Conservation (phyloP, 2,888 invertebrate species). For the Salpingus planirostris region DNA sequence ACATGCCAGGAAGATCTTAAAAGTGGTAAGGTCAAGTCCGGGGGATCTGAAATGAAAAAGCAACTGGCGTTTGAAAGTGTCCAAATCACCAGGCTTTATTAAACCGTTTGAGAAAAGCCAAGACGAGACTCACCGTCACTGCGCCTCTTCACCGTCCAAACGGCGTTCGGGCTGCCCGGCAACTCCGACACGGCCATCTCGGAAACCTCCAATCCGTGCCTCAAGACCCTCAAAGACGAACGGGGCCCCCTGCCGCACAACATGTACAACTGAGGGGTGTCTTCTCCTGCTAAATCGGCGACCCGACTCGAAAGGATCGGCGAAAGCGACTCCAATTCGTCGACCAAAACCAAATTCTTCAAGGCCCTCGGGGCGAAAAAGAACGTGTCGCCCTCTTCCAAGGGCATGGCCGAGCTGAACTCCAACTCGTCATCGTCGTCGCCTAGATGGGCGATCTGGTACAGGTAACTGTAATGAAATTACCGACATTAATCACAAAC, state of each 20-base stretch:
- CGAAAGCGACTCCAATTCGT: constrained; percentile 92
- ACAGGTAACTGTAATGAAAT: constrained; percentile 67
- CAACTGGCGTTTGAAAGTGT: constrained; percentile 78
- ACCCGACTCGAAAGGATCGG: constrained; percentile 77
- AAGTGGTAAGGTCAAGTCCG: too few relatives aligned
- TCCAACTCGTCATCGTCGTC: constrained; percentile 99
- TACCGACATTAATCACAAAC: too few relatives aligned
- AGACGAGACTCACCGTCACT: constrained; percentile 76
- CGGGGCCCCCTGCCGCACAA: constrained; percentile 93
- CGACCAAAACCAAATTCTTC: constrained; percentile 91
- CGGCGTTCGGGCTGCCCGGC: constrained; percentile 99
- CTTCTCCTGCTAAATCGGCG: constrained; percentile 94
- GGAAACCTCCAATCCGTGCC: constrained; percentile 96
- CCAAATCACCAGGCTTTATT: constrained; percentile 52
- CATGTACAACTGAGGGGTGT: constrained; percentile 96
- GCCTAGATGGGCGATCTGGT: constrained; percentile 98
- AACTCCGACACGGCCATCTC: constrained; percentile 99
- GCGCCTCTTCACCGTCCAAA: constrained; percentile 96
- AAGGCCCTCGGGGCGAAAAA: constrained; percentile 93
- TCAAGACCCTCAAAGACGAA: constrained; percentile 83
- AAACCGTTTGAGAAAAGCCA: constrained; percentile 13
- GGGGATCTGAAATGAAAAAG: constrained; percentile 45
- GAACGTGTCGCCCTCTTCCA: constrained; percentile 98
- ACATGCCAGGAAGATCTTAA: too few relatives aligned
- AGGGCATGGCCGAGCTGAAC: constrained; percentile 95